Evolutionary conservation across 2,888 invertebrate species (phyloP), one percentile per base, ranked within the genome.

Genomic region (Norana najaformis): DNA sequence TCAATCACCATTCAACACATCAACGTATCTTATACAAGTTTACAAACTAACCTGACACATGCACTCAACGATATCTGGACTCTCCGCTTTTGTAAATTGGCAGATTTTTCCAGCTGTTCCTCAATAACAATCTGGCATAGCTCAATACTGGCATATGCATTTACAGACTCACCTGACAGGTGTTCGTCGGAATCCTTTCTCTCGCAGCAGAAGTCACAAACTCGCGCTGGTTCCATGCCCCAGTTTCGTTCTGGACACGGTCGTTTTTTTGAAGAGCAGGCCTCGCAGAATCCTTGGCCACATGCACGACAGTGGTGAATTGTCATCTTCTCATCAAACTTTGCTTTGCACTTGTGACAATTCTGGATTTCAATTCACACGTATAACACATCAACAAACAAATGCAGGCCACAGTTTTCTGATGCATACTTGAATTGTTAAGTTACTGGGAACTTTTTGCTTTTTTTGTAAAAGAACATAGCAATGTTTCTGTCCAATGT

Each of bases 281-380:
- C 94, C 92, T 96, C 96, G 94, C 97, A 97, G 93, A 97, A 97
- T 0, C 97, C 97, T 94, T 97, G 96, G 0, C 97, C 97, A 94
- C 97, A 97, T 0, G 96, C 96, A 89, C 97, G 96, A 93, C 97
- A 97, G 93, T 97, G 97, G 93, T 93, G 95, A 89, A 94, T 95
- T 91, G 94, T 93, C 47, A 92, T 91, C 85, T 92, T 92, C 35
- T 89, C 91, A 41, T 92, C 92, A 89, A 95, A 94, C 41, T 92
- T 90, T 83, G 90, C 90, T 41, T 96, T 95, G 94, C 97, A 97
- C 89, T 96, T 96, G 92, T 96, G 95, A 94, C 97, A 97, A 92
- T 96, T 94, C 96, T 97, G 92, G 34, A 69, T 69, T 2, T 69
- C 69, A 69, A 69, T 8, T 11, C 23, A 6, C 1, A 20, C 23